Conservation (phyloP, 2,113 vertebrate genomes). For the Mastomys natalensis region DNA sequence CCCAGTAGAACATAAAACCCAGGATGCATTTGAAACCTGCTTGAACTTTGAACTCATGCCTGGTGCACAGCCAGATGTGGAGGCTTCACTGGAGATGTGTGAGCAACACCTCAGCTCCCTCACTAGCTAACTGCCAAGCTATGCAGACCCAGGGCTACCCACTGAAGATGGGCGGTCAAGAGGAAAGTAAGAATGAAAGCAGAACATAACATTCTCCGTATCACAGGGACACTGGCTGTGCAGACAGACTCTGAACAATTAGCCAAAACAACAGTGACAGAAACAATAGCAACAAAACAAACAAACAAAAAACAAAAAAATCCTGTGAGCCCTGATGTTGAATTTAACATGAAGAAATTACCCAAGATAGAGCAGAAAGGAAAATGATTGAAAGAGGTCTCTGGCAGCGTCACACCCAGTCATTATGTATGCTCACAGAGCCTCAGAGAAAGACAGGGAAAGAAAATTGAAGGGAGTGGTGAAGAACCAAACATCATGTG, state of each 20-base stretch:
- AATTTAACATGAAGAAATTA: constrained; percentile 22
- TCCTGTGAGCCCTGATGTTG: not conserved
- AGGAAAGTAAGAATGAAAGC: not conserved
- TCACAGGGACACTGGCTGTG: not conserved
- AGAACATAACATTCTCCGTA: not conserved
- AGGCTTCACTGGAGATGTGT: not conserved
- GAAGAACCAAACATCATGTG: not conserved
- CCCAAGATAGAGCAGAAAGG: constrained; percentile 1
- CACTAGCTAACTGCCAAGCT: not conserved
- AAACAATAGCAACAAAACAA: not conserved
- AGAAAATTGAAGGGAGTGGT: not conserved
- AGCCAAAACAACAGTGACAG: constrained; percentile 1
- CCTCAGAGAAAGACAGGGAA: not conserved
- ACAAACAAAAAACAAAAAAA: not conserved
- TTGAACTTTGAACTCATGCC: not conserved
- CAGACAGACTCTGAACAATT: not conserved
- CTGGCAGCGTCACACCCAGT: too few relatives aligned
- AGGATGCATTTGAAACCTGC: not conserved
- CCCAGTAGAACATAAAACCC: not conserved
- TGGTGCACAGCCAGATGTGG: not conserved
- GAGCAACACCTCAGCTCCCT: not conserved
- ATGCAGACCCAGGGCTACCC: not conserved
- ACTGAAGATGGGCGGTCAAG: not conserved
- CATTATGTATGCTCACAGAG: not conserved
- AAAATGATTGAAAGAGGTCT: not conserved